Percentiles rank a stretch among this genome's conserved stretches.
phyloP scores from a whole-genome alignment of 2,888 invertebrate genomes.

The Cheilosia soror region DNA sequence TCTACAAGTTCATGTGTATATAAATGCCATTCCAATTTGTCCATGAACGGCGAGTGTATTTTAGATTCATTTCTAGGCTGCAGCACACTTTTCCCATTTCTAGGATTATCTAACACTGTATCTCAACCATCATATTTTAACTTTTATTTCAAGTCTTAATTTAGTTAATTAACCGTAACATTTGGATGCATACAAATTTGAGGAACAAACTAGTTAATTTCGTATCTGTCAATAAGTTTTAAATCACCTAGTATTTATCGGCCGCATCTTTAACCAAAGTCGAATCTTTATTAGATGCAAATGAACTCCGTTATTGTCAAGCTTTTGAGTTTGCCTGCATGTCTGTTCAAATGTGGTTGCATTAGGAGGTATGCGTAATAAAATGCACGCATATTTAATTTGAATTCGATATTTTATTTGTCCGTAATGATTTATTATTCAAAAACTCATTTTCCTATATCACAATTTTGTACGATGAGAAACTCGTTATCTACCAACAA shows the following conservation, averaged over 20 bases:
- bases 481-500: background rate
- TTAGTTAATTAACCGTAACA: too few relatives aligned
- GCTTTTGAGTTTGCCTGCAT: background rate
- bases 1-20: too few relatives aligned
- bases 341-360: background rate
- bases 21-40: too few relatives aligned
- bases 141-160: too few relatives aligned
- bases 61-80: too few relatives aligned
- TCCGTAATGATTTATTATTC: background rate
- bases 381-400: too few relatives aligned
- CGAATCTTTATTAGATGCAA: background rate
- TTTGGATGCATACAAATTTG: too few relatives aligned
- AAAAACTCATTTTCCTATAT: background rate
- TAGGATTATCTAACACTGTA: too few relatives aligned
- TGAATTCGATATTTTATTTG: background rate
- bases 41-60: too few relatives aligned
- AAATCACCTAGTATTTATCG: background rate
- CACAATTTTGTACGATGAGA: background rate
- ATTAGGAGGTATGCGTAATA: background rate
- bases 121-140: too few relatives aligned
- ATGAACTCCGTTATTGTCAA: background rate
- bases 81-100: too few relatives aligned
- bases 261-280: background rate
- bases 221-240: background rate
- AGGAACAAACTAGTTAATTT: too few relatives aligned